Evolutionary conservation across 1,140 invertebrate genomes (phyloP).

Genomic region (Thaumetopoea pityocampa): DNA sequence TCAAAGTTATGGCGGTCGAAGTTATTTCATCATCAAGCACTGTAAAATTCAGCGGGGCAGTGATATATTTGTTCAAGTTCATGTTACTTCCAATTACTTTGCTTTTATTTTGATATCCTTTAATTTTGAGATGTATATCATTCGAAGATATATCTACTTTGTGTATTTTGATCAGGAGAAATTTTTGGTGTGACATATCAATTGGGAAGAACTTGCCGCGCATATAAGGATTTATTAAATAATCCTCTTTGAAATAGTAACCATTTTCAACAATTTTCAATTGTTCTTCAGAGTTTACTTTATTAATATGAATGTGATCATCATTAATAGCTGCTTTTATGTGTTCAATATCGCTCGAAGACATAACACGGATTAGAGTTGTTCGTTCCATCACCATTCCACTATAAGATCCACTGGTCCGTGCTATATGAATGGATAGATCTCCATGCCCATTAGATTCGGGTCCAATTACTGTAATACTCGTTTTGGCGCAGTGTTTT

Average conservation of each 20-base stretch:
- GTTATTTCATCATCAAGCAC: conserved; percentile 21
- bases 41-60: conserved; percentile 26
- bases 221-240: conserved; percentile 48
- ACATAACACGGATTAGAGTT: conserved; percentile 51
- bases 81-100: conserved; percentile 30
- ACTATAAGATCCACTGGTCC: conserved; percentile 41
- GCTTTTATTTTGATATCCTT: conserved; percentile 28
- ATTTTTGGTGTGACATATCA: conserved; percentile 33
- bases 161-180: conserved; percentile 51
- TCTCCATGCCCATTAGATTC: conserved; percentile 33
- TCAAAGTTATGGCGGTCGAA: conserved; percentile 29
- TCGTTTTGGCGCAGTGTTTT: conserved; percentile 37
- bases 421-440: conserved; percentile 41
- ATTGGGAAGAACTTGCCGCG: conserved; percentile 18
- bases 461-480: conserved; percentile 33
- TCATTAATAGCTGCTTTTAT: conserved; percentile 45
- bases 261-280: conserved; percentile 36
- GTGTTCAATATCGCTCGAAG: conserved; percentile 25
- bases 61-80: conserved; percentile 17
- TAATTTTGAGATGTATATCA: conserved; percentile 51
- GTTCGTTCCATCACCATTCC: conserved; percentile 40
- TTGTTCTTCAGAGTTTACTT: conserved; percentile 34
- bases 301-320: conserved; percentile 24
- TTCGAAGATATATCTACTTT: conserved; percentile 39
- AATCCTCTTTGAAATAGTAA: conserved; percentile 43